Evolutionary conservation across 2,888 invertebrate species (phyloP).

Genomic region (Drosophila testacea): DNA sequence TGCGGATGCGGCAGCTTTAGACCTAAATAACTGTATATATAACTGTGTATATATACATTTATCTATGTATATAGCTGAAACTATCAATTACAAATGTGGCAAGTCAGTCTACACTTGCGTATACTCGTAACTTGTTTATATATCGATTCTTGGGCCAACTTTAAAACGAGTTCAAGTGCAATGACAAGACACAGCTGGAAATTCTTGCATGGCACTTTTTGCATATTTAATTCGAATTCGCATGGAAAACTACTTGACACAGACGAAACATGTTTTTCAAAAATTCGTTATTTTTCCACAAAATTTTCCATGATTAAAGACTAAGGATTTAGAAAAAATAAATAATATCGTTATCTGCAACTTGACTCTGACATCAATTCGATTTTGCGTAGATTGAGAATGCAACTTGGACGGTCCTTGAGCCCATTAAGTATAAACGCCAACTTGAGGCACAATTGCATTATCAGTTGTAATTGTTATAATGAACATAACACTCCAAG

Average conservation of each 20-base stretch:
- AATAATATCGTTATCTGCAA: constrained; percentile 48
- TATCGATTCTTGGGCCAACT: constrained; percentile 31
- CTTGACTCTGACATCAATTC: constrained; percentile 65
- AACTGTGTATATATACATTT: no score
- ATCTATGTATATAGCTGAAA: no score
- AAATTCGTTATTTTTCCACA: constrained; percentile 4
- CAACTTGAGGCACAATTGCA: constrained; percentile 27
- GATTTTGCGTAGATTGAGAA: constrained; percentile 41
- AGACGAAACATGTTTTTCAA: constrained; percentile 15
- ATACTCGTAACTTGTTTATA: constrained; percentile 8
- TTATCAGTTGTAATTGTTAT: constrained; percentile 33
- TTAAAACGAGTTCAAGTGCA: constrained; percentile 59
- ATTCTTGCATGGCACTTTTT: constrained; percentile 58
- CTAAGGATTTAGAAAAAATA: constrained; percentile 12
- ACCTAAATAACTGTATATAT: neutral
- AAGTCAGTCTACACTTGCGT: neutral
- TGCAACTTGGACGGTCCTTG: constrained; percentile 49
- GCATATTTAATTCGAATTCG: constrained; percentile 36
- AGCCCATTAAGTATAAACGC: constrained; percentile 35
- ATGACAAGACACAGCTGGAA: constrained; percentile 49
- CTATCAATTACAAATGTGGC: constrained; percentile 1
- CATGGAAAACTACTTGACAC: constrained; percentile 64
- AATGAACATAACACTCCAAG: constrained; percentile 24
- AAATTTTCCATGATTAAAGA: constrained; percentile 68
- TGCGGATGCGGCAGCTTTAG: constrained; percentile 45